Conservation (phyloP, 2,888 invertebrate species). For the Lasioglossum oenotherae region DNA sequence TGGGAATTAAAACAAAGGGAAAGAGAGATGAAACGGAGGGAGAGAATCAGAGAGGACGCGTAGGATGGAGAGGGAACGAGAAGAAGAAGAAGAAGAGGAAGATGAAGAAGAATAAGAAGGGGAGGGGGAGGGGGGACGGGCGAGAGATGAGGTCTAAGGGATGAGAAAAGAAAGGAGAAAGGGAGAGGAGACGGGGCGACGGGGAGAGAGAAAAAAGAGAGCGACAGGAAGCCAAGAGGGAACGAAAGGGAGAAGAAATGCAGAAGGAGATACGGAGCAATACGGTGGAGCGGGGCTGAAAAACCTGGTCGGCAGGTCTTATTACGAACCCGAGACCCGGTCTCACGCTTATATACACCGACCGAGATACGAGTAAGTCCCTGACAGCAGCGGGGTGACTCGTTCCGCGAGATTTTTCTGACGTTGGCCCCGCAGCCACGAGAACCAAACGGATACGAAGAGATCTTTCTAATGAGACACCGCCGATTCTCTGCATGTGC, state of each 20-base stretch:
- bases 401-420: constrained; percentile 82
- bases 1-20: constrained; percentile 51
- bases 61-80: no score
- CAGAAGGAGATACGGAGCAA: constrained; percentile 62
- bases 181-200: constrained; percentile 8
- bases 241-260: constrained; percentile 52
- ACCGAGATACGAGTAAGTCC: constrained; percentile 67
- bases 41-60: background rate
- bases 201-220: constrained; percentile 38
- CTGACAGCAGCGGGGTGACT: constrained; percentile 75
- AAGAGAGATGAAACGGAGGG: constrained; percentile 35
- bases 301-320: constrained; percentile 84
- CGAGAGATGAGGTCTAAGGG: constrained; percentile 19
- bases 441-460: constrained; percentile 42
- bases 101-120: constrained; percentile 32
- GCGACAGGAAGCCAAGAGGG: constrained; percentile 55
- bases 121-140: constrained; percentile 21
- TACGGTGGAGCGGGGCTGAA: constrained; percentile 68
- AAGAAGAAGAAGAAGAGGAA: background rate
- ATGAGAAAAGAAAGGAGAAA: constrained; percentile 34
- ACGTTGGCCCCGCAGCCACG: constrained; percentile 66
- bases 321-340: constrained; percentile 82
- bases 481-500: constrained; percentile 24
- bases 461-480: constrained; percentile 52
- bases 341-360: constrained; percentile 81